Base-by-base conservation (phyloP, 2,113 vertebrate genomes). In the Riparia riparia region DNA sequence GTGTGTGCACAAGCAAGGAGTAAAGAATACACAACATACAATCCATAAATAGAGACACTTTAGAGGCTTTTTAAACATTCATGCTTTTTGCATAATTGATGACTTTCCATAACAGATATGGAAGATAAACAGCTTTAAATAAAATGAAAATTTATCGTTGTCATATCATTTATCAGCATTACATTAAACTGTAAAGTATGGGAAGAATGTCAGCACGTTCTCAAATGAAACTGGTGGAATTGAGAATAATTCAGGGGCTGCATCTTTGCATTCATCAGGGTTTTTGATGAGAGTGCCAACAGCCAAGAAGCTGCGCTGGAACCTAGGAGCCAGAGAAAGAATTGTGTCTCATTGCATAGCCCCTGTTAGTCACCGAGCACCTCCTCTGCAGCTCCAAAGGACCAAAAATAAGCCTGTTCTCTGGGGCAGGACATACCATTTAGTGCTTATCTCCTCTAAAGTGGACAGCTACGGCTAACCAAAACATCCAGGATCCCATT, bases 31-130 rank as follows among this genome's bases (percentile, higher is more conserved):
- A 77, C 56, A 93, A 88, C 88, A 86, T 76, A 57, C 60, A 71
- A 84, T 92, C 92, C 90, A 95, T 95, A 96, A 95, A 97, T 93
- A 96, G 96, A 90, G 86, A 90, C 82, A 82, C 80, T 92, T 95
- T 47, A 79, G 76, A 86, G 57, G 65, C 85, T 95, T 68, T 96
- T 95, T 92, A 96, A 96, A 76, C 82, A 96, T 90, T 92, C 91
- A 95, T 82, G 32, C 90, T 88, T 96, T 97, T 96, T 97, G 92
- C 96, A 95, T 97, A 96, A 96, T 95, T 96, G 94, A 97, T 97
- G 89, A 94, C 57, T 96, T 96, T 96, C 88, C 92, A 86, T 96
- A 96, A 97, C 90, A 96, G 93, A 95, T 90, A 97, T 49, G 90
- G 89, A 95, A 93, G 93, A 96, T 96, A 97, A 97, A 95, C 94